Base-by-base conservation (phyloP, 2,113 vertebrate species). In the Amazona guildingii region DNA sequence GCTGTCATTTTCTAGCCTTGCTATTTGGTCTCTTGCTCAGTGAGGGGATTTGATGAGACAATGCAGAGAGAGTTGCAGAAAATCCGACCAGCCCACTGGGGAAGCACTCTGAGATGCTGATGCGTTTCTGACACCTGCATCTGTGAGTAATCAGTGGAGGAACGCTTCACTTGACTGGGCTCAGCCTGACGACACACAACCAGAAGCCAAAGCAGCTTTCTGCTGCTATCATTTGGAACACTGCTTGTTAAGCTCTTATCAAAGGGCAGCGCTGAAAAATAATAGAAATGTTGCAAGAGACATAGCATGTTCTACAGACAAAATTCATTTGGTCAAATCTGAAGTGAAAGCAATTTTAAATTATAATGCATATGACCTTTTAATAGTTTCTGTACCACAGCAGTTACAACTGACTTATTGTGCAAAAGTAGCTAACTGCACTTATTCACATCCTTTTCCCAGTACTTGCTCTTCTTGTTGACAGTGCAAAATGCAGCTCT, bases 131-230 rank as follows among this genome's bases (percentile, higher is more conserved):
- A 91, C 88, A 86, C 77, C 62, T 64, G 74, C 66, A 76, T 52
- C 51, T 1, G 0, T 46, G 43, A 41, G 19, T 54, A 10, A 1
- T 61, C 20, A 57, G 1, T 0, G 1, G 11, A 83, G 49, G 33
- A 79, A 55, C 0, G 14, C 52, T 91, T 41, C 66, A 13, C 69
- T 88, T 76, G 66, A 19, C 74, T 55, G 79, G 46, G 57, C 59
- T 92, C 62, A 62, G 52, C 51, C 55, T 33, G 9, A 48, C 28
- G 76, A 83, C 33, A 35, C 2, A 4, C 28, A 76, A 69, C 52
- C 67, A 92, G 75, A 52, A 59, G 37, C 44, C 66, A 13, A 27
- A 2, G 52, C 29, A 77, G 37, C 24, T 84, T 80, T 77, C 1
- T 3, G 13, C 41, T 83, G 74, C 39, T 87, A 66, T 88, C 69